Base-by-base conservation (phyloP, 2,888 invertebrate species). In the Uropetala carovei region DNA sequence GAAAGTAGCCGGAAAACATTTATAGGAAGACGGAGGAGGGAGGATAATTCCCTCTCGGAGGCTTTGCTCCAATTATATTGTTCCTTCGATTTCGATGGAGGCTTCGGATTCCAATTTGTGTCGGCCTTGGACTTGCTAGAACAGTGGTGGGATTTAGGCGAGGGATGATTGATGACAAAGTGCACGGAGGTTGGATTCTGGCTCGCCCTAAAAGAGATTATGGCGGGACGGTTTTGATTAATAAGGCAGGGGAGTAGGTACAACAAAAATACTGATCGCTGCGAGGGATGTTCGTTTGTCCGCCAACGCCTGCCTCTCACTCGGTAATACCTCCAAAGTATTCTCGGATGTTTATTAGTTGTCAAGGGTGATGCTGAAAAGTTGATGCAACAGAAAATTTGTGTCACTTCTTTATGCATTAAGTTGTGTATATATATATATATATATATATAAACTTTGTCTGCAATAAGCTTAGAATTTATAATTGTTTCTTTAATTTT, bases 11-110 rank as follows among this genome's bases (percentile, higher is more conserved):
- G 27, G 86, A 89, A 89, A 68, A 89, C 64, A 68, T 68, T 68
- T 64, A 89, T 56, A n/a, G 89, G 56, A 30, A n/a, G 68, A 60
- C 13, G 59, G 22, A 22, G 27, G 5, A 64, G 56, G 22, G 84
- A 30, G 68, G 89, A 64, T 89, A 89, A 89, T 89, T 89, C 89
- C 86, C 30, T 57, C 89, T 64, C 89, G 11, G 43, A 89, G 89
- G 89, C 89, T 89, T 89, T 89, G 27, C 89, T 43, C 89, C 89
- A 89, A 89, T 89, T 89, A 89, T 89, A 64, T 89, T 68, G 60
- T 68, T 89, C 64, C 89, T 64, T 68, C 89, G 68, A 89, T 30
- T 89, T 89, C n/a, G 89, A 60, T 56, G 11, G 89, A 89, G 56
- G 43, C 18, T 89, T 68, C 18, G 89, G 89, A 89, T 89, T 89